A percentile compares a stretch with the other conserved stretches of the same genome.
These are phyloP conservation scores for Calameuta pallipes DNA, from an alignment of 2,888 invertebrate genomes.

Conservation along the genomic window DNA sequence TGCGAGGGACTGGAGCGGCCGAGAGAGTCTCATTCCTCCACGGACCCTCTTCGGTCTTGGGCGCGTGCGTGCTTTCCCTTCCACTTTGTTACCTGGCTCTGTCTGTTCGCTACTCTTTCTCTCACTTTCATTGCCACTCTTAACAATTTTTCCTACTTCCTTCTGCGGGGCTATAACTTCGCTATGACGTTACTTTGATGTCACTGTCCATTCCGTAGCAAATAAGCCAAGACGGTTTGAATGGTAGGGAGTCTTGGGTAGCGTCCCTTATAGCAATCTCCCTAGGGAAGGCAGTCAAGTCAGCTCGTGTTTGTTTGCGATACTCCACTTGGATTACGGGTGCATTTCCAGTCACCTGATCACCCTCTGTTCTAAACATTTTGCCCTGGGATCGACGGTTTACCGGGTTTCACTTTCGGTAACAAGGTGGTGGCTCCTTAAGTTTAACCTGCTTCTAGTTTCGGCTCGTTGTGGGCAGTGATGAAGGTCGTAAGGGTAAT, in stretches of 20 bases:
- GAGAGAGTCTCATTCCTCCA: neutral
- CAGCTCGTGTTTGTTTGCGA: neutral
- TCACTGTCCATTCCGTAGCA: neutral
- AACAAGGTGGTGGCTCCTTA: no score
- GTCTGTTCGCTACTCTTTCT: neutral
- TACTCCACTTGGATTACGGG: neutral
- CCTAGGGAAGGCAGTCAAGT: no score
- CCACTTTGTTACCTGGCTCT: neutral
- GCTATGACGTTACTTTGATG: neutral
- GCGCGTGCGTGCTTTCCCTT: neutral
- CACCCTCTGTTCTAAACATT: no score
- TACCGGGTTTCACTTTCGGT: no score
- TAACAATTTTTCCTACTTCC: neutral
- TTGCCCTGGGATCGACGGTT: no score
- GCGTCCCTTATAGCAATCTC: no score
- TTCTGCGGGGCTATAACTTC: neutral
- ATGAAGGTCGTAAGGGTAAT: no score
- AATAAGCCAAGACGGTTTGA: neutral
- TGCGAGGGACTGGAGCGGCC: neutral
- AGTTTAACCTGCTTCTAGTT: no score
- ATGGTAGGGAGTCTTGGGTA: no score
- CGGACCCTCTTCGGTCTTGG: neutral
- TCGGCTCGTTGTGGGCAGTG: no score
- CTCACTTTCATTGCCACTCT: neutral
- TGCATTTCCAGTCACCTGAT: neutral